Evolutionary conservation across 2,797 vertebrate genomes (phyloP), one percentile per base, ranked within the genome.

Genomic region (Alauda arvensis): DNA sequence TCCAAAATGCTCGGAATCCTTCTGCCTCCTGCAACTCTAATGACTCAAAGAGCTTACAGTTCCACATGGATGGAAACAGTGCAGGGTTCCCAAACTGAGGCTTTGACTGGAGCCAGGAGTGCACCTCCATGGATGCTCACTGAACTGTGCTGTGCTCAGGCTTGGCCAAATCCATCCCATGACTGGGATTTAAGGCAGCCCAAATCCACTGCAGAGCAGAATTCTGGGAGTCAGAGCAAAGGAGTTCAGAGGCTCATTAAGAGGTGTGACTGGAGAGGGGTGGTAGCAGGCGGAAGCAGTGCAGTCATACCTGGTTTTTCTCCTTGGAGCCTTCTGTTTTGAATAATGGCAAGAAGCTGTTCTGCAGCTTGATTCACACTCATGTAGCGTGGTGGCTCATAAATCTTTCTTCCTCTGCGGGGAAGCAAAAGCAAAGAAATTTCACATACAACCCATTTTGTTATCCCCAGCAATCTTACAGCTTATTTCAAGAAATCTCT

Each of bases 351-450:
- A 49, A 99, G 95, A 85, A 99, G 98, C 89, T 99, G 99, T 79
- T 97, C 94, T 9, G 98, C 98, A 24, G 99, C 99, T 95, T 98
- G 98, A 65, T 96, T 96, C 65, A 98, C 98, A 0, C 96, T 98
- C 99, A 99, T 99, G 85, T 97, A 99, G 76, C 97, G 97, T 23
- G 99, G 98, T 3, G 98, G 98, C 72, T 99, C 98, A 29, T 97
- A 99, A 94, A 99, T 96, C 96, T 98, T 98, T 71, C 92, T 98
- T 83, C 98, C 98, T 92, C 99, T 99, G 75, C 39, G 59, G 70
- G 46, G 37, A 81, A 89, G 67, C 28, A 88, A 85, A 89, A 81
- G 25, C 11, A 70, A 52, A 88, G 43, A 42, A 60, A 37, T 57
- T 76, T 70, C 65, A 42, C 29, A 43, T 46, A 23, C 1, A 60